Evolutionary conservation across 1,140 invertebrate species (phyloP).

Genomic region (Drosophila fuyamai): DNA sequence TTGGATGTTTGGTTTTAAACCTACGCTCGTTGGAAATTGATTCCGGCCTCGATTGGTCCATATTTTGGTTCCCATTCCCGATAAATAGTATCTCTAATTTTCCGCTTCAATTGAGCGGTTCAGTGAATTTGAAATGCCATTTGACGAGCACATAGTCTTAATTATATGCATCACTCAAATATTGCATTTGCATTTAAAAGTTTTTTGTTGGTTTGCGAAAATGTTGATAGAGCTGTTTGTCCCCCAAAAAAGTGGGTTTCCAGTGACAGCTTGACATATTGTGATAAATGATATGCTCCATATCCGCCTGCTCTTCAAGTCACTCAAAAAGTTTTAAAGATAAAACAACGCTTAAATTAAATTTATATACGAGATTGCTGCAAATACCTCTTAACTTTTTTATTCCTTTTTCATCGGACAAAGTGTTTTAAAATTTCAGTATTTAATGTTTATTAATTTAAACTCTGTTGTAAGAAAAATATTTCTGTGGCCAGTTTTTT

Average conservation of each 20-base stretch:
- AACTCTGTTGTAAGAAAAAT: too few relatives aligned
- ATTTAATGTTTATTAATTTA: too few relatives aligned
- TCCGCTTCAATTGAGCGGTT: constrained; percentile 14
- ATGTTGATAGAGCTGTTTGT: constrained; percentile 2
- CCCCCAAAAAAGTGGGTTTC: not conserved
- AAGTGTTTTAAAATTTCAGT: too few relatives aligned
- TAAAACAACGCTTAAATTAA: not conserved
- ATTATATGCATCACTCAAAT: constrained; percentile 24
- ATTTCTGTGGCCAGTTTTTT: not conserved
- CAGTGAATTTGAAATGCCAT: constrained; percentile 38
- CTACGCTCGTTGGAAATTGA: constrained; percentile 1
- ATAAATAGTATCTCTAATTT: constrained; percentile 26
- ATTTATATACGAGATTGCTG: not conserved
- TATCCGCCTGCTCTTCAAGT: not conserved
- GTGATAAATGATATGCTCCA: constrained; percentile 44
- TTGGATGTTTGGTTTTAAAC: not conserved
- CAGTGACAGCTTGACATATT: constrained; percentile 52
- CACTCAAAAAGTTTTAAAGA: not conserved
- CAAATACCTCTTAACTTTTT: too few relatives aligned
- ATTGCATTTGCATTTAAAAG: constrained; percentile 35
- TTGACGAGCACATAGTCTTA: constrained; percentile 17
- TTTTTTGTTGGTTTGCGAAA: constrained; percentile 2
- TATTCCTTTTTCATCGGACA: not conserved
- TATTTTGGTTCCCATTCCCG: not conserved
- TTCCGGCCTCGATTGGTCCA: constrained; percentile 23